phyloP scores from a whole-genome alignment of 2,888 invertebrate genomes.

The Halocaridina rubra region DNA sequence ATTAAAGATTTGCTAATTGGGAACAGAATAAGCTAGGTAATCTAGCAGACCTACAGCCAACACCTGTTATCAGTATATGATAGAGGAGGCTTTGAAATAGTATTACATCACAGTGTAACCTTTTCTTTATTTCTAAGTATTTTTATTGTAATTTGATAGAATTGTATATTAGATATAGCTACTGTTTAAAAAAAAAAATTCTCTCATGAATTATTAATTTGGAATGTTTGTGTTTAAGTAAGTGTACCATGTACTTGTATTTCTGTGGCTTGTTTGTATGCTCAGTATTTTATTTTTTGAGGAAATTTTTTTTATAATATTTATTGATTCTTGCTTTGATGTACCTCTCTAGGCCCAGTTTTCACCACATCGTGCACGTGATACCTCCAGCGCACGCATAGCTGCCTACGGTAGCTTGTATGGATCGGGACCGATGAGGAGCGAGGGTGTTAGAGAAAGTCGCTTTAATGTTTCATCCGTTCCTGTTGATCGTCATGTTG shows the following conservation, averaged over 20 bases:
- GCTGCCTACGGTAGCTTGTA: slow-evolving; percentile 43
- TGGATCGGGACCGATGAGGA: slow-evolving; percentile 41
- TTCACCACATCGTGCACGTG: slow-evolving; percentile 76
- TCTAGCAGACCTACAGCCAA: too few relatives aligned
- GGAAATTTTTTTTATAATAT: not conserved
- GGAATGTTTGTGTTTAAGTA: too few relatives aligned
- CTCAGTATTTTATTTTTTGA: not conserved
- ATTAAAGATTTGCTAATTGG: too few relatives aligned
- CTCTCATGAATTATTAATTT: too few relatives aligned
- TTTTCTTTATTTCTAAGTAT: too few relatives aligned
- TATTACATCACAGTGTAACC: too few relatives aligned
- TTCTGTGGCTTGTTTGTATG: not conserved
- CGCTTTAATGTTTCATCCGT: slow-evolving; percentile 28
- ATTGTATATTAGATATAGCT: not conserved
- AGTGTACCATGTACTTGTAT: not conserved
- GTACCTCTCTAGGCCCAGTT: slow-evolving; percentile 71
- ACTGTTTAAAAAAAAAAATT: not conserved
- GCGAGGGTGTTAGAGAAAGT: slow-evolving; percentile 7
- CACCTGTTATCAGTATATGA: too few relatives aligned
- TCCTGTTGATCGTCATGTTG: slow-evolving; percentile 46
- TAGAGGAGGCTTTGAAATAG: too few relatives aligned
- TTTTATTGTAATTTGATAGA: too few relatives aligned
- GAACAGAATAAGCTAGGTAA: too few relatives aligned
- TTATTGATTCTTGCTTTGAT: not conserved
- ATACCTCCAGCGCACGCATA: slow-evolving; percentile 66